Conservation (phyloP, 2,888 invertebrate genomes). For the Macrostomum cliftonense region DNA sequence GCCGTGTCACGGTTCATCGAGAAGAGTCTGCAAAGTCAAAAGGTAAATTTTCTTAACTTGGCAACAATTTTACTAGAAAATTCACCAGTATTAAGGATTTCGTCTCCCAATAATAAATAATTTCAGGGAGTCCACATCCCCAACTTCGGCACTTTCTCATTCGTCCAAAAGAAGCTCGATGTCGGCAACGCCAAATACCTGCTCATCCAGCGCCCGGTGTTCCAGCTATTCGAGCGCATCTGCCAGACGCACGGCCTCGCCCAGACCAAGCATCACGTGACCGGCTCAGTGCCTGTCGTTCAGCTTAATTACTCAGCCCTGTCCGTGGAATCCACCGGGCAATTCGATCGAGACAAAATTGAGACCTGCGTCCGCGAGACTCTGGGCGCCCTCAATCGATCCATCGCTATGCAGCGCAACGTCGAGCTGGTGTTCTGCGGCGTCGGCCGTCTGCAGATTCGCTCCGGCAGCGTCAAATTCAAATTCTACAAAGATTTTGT, state of each 20-base stretch:
- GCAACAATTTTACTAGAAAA: not conserved
- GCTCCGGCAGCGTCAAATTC: conserved; percentile 33
- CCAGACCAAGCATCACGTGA: conserved; percentile 28
- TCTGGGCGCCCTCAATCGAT: conserved; percentile 24
- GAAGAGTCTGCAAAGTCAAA: conserved; percentile 31
- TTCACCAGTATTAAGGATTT: no score
- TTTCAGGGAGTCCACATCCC: conserved; percentile 32
- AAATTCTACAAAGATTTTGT: conserved; percentile 37
- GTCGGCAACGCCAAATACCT: conserved; percentile 35
- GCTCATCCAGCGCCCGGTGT: conserved; percentile 34
- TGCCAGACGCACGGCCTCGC: conserved; percentile 31
- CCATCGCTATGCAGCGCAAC: conserved; percentile 25
- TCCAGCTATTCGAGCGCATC: conserved; percentile 33
- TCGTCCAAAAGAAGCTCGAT: conserved; percentile 33
- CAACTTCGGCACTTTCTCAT: conserved; percentile 32
- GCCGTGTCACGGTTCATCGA: conserved; percentile 31
- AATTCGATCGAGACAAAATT: conserved; percentile 30
- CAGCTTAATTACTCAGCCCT: conserved; percentile 32
- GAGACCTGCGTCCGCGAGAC: conserved; percentile 34
- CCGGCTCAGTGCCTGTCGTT: conserved; percentile 33
- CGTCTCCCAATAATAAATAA: no score
- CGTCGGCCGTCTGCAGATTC: conserved; percentile 30
- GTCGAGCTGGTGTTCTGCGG: conserved; percentile 32
- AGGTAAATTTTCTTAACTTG: conserved; percentile 22
- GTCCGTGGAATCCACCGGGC: conserved; percentile 25